Base-by-base conservation (phyloP, 2,797 vertebrate species). In the Meriones psammophilus region DNA sequence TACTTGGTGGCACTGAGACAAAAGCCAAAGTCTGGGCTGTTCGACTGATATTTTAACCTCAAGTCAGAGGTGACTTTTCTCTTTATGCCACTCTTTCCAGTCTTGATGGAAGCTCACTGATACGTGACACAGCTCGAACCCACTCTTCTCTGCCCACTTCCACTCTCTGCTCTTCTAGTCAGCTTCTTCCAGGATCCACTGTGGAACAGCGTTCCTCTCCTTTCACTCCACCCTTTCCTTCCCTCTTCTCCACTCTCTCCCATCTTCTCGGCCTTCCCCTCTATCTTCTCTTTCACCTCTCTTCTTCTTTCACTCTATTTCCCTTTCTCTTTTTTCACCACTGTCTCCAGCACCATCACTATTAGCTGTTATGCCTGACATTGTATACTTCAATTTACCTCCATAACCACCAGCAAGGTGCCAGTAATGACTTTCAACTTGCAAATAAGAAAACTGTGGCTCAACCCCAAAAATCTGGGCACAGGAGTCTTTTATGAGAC, bases 381-480 rank as follows among this genome's bases (percentile, higher is more conserved):
- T 64, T 36, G 26, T 36, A n/a, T 60, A 60, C 71, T 30, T 85
- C 50, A 74, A 60, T 14, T 36, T 73, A 76, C 79, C 42, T 46
- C 89, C 50, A 17, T 22, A 58, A 39, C 66, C 28, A 28, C 13
- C 33, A 73, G 58, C 2, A 33, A 89, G 66, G 68, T 33, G 12
- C 0, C 1, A 33, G 60, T 36, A 68, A 62, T 91, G 33, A 83
- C 28, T 80, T 30, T 30, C 4, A 3, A 24, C 69, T 14, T 90
- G 64, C 71, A 77, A 54, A 88, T 39, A 12, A 91, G 50, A 86
- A 93, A 56, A 87, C 50, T 22, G 20, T 79, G n/a, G 86, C 66
- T 86, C 62, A 36, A 42, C 42, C 42, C 42, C 42, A 42, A 42
- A 42, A 42, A 5, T 42, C 42, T 42, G 42, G 42, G 42, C 42